phyloP scores from a whole-genome alignment of 30 jellyfish, hydroid and myxozoan species.

The Turritopsis rubra region DNA sequence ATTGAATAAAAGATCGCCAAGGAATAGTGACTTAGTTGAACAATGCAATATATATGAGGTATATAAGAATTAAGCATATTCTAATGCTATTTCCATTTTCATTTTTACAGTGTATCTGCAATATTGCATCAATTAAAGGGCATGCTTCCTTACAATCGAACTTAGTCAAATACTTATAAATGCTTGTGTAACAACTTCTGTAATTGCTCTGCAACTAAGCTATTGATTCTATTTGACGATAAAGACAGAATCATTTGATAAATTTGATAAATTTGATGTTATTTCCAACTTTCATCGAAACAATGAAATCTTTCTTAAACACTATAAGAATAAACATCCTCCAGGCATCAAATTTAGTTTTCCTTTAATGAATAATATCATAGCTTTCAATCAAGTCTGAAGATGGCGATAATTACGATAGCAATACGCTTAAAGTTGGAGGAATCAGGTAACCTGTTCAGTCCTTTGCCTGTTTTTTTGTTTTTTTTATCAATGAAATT shows the following conservation, averaged over 20 bases:
- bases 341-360: neutral
- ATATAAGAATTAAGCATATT: neutral
- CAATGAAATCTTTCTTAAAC: too few relatives aligned
- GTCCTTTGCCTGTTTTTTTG: neutral
- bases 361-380: neutral
- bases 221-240: too few relatives aligned
- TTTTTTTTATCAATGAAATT: neutral
- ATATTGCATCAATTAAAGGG: too few relatives aligned
- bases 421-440: conserved; percentile 20
- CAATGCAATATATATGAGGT: conserved; percentile 96
- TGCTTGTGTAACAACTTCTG: too few relatives aligned
- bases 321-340: too few relatives aligned
- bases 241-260: too few relatives aligned
- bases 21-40: conserved; percentile 66
- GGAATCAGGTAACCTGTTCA: conserved; percentile 59
- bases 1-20: conserved; percentile 61
- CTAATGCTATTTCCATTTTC: neutral
- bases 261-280: too few relatives aligned
- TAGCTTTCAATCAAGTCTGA: conserved; percentile 78
- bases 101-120: too few relatives aligned
- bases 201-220: too few relatives aligned
- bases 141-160: too few relatives aligned
- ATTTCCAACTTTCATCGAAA: too few relatives aligned
- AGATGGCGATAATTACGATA: conserved; percentile 78
- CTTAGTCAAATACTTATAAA: too few relatives aligned